phyloP scores from a whole-genome alignment of 1,140 invertebrate species.

The Paracyclopina nana region DNA sequence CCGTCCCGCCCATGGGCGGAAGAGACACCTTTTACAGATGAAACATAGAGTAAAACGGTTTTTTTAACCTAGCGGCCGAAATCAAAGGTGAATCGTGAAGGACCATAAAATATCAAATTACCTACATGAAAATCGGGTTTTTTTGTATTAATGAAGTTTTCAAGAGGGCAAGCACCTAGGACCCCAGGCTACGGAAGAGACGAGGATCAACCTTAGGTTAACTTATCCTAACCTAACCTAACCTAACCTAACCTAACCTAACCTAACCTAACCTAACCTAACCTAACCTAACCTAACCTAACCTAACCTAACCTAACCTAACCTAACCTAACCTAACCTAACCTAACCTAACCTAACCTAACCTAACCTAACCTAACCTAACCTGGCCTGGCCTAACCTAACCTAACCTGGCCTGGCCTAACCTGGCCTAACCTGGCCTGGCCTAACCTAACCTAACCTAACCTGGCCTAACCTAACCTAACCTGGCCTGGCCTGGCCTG shows the following conservation, averaged over 20 bases:
- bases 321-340: constrained; percentile 20
- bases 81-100: no score
- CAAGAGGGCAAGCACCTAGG: no score
- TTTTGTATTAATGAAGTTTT: no score
- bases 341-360: constrained; percentile 19
- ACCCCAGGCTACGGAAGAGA: constrained; percentile 17
- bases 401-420: constrained; percentile 20
- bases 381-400: constrained; percentile 19
- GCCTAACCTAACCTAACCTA: constrained; percentile 16
- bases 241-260: constrained; percentile 16
- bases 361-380: constrained; percentile 19
- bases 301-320: constrained; percentile 13
- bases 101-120: no score
- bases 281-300: constrained; percentile 19
- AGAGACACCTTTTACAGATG: no score
- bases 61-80: no score
- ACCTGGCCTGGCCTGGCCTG: constrained; percentile 17
- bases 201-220: constrained; percentile 20
- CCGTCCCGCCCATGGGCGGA: no score
- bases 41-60: no score
- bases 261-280: constrained; percentile 19
- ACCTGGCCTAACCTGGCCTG: constrained; percentile 20
- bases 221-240: constrained; percentile 18
- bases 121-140: no score
- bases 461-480: constrained; percentile 16